phyloP scores from a whole-genome alignment of 2,113 vertebrate species.

The Zapornia atra region DNA sequence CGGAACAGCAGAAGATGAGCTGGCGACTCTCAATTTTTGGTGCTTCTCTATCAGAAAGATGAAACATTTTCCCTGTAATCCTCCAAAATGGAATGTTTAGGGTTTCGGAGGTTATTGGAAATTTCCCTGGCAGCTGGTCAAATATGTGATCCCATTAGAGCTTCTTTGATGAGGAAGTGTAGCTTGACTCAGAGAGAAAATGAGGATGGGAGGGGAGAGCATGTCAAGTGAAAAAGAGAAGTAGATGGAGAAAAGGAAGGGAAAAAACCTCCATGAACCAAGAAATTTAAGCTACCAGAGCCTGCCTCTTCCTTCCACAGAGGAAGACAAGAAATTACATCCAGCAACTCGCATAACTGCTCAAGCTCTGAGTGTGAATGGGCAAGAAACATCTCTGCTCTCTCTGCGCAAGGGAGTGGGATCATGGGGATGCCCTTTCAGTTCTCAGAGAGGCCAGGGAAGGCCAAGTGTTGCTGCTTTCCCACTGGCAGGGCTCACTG shows the following conservation, averaged over 20 bases:
- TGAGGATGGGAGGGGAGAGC: neutral
- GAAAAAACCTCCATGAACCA: constrained; percentile 39
- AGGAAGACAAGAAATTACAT: constrained; percentile 63
- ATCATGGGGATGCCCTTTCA: neutral
- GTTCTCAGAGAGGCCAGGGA: neutral
- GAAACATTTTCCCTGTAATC: constrained; percentile 60
- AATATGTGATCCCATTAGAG: constrained; percentile 69
- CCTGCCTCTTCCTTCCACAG: constrained; percentile 52
- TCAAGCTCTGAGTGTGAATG: constrained; percentile 23
- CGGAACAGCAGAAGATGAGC: constrained; percentile 55
- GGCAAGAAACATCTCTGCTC: constrained; percentile 26
- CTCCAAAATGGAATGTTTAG: constrained; percentile 67
- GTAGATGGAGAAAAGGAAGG: constrained; percentile 46
- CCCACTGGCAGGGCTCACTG: neutral
- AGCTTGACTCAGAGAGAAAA: constrained; percentile 52
- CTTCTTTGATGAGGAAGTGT: constrained; percentile 62
- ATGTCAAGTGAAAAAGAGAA: constrained; percentile 10
- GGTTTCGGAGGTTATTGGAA: constrained; percentile 60
- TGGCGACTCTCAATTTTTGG: constrained; percentile 60
- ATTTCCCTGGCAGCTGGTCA: constrained; percentile 68
- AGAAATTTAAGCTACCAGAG: constrained; percentile 58
- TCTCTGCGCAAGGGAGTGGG: neutral
- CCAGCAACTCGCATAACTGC: constrained; percentile 52
- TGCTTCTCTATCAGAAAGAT: constrained; percentile 64
- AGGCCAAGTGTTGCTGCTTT: neutral